Base-by-base conservation (phyloP, 2,888 invertebrate genomes). In the Chironomus riparius region DNA sequence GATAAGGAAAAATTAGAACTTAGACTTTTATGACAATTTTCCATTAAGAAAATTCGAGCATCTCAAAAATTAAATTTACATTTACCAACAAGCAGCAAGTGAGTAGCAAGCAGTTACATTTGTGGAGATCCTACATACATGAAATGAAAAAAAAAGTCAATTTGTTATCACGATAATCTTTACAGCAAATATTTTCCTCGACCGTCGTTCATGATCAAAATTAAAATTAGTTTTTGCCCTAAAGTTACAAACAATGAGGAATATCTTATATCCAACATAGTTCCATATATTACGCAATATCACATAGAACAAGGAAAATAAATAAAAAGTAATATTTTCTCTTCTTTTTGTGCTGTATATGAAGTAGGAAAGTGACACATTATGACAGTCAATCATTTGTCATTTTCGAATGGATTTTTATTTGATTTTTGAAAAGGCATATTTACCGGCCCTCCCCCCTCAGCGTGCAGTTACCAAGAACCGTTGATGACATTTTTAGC, bases 171-270 rank as follows among this genome's bases (percentile, higher is more conserved):
- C 56, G 56, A 56, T 56, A 56, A 56, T 56, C 56, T 56, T 56
- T 56, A 18, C 21, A 65, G 21, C 65, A 65, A 65, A 65, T 65
- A 24, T 47, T 70, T 47, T 56, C 50, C 50, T 10, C 18, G 56
- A 56, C 56, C 7, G n/a, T 56, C 50, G 56, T 4, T 47, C 70
- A 47, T 48, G 71, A 71, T 22, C 24, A 71, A 71, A 50, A 71
- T 71, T 56, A 24, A 71, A 71, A 71, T 50, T 56, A 50, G 28
- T 50, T 71, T 71, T 28, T 24, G 71, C 71, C 56, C 71, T 56
- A 24, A 18, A 56, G 71, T 50, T 22, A 28, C 21, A 48, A 47
- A 48, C 13, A 47, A 38, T 38, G 38, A 38, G 38, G 38, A 38
- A 38, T 38, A 38, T 10, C 38, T 38, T 38, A 38, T 38, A 38